phyloP scores from a whole-genome alignment of 1,140 invertebrate species.

The Theocolax elegans region DNA sequence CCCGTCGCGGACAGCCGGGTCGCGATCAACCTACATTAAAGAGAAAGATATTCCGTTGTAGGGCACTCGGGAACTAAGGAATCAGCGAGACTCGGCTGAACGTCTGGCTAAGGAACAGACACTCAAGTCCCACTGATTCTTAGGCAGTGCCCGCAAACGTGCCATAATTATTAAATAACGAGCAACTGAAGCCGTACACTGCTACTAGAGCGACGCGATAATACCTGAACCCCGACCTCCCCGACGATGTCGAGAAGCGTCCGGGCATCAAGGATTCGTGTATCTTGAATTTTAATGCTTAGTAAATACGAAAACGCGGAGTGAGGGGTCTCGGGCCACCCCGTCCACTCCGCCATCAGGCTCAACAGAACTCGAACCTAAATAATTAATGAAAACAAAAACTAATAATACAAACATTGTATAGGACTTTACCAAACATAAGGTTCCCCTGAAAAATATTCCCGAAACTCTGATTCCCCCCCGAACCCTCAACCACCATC shows the following conservation, averaged over 20 bases:
- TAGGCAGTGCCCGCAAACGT: slow-evolving; percentile 55
- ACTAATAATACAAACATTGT: slow-evolving; percentile 9
- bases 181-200: slow-evolving; percentile 20
- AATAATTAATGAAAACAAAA: slow-evolving; percentile 17
- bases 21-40: slow-evolving; percentile 1
- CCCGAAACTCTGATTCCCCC: slow-evolving; percentile 40
- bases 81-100: background rate
- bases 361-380: slow-evolving; percentile 50
- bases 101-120: no score
- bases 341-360: slow-evolving; percentile 41
- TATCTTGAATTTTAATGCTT: slow-evolving; percentile 3
- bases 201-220: background rate
- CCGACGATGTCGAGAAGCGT: no score
- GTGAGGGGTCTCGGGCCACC: slow-evolving; percentile 45
- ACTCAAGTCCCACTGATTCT: slow-evolving; percentile 37
- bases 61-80: background rate
- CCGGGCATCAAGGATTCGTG: no score
- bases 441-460: slow-evolving; percentile 57
- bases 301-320: slow-evolving; percentile 34
- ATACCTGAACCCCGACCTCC: no score
- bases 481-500: no score
- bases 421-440: slow-evolving; percentile 49
- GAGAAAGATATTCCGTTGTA: slow-evolving; percentile 31
- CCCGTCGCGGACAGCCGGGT: background rate
- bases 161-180: slow-evolving; percentile 58